Conservation (phyloP, 2,797 vertebrate species). For the Tokudaia muenninki region DNA sequence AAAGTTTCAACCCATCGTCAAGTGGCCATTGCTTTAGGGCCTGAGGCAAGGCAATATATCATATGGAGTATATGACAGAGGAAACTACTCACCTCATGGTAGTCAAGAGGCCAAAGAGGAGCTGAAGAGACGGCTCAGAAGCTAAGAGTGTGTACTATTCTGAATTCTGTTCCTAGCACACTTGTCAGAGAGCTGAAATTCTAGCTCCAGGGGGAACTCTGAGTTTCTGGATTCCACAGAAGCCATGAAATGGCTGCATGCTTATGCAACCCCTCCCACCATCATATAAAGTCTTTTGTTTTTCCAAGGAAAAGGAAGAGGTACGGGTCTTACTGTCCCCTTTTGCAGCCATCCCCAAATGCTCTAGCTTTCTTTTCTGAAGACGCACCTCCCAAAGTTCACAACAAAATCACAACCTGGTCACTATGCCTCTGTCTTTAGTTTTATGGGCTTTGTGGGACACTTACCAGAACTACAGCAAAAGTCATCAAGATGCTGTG, state of each 20-base stretch:
- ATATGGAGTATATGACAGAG: background rate
- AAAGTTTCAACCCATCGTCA: background rate
- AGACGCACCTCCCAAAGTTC: background rate
- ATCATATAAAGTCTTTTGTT: background rate
- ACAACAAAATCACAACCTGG: background rate
- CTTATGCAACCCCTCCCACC: too few relatives aligned
- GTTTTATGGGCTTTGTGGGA: background rate
- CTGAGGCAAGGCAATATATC: background rate
- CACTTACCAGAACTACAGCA: background rate
- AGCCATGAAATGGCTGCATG: too few relatives aligned
- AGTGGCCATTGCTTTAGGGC: background rate
- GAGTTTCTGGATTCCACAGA: background rate
- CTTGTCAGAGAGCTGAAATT: background rate
- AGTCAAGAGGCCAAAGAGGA: background rate
- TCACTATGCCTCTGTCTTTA: background rate
- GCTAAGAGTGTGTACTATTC: background rate
- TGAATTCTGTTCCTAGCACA: background rate
- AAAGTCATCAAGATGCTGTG: slow-evolving; percentile 66
- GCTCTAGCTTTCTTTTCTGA: background rate
- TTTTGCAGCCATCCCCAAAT: background rate
- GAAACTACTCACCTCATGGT: background rate
- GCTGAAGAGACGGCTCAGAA: too few relatives aligned
- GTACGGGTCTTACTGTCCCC: background rate
- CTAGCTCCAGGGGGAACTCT: background rate
- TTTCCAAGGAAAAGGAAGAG: background rate